Conservation (phyloP, 2,888 invertebrate genomes). For the Ormyrus labotus region DNA sequence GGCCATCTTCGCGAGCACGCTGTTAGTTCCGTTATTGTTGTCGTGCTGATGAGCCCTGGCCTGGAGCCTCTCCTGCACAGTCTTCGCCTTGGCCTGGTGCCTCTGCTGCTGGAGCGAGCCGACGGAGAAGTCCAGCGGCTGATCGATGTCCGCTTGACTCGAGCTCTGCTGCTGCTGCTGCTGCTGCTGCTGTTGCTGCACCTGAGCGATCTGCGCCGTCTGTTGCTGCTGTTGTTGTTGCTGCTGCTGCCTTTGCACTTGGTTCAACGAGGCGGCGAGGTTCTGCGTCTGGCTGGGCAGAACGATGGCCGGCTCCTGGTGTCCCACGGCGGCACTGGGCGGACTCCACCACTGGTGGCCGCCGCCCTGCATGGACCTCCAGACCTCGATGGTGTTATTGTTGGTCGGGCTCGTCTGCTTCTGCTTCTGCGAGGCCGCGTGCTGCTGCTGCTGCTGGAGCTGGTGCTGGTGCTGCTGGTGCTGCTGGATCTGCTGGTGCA, state of each 20-base stretch:
- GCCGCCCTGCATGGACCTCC: conserved; percentile 72
- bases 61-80: conserved; percentile 67
- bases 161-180: conserved; percentile 53
- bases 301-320: background rate
- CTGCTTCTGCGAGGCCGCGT: conserved; percentile 66
- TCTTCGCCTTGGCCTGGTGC: conserved; percentile 58
- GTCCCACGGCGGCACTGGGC: conserved; percentile 47
- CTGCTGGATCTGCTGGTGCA: conserved; percentile 66
- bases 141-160: conserved; percentile 76
- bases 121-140: conserved; percentile 87
- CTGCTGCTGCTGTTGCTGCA: conserved; percentile 75
- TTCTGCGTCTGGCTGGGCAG: background rate
- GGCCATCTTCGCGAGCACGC: conserved; percentile 61
- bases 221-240: conserved; percentile 70
- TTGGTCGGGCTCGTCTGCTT: conserved; percentile 76
- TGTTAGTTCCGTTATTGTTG: conserved; percentile 67
- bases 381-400: conserved; percentile 78
- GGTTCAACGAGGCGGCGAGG: no score
- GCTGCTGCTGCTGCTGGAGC: conserved; percentile 69
- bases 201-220: conserved; percentile 70
- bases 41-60: conserved; percentile 58
- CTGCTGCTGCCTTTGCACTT: conserved; percentile 1
- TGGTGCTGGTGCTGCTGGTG: conserved; percentile 70
- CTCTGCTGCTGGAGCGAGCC: conserved; percentile 77
- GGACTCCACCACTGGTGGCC: conserved; percentile 73